These are phyloP conservation scores for Drosophila leonis DNA, from an alignment of 2,888 invertebrate species.

Conservation along the genomic window DNA sequence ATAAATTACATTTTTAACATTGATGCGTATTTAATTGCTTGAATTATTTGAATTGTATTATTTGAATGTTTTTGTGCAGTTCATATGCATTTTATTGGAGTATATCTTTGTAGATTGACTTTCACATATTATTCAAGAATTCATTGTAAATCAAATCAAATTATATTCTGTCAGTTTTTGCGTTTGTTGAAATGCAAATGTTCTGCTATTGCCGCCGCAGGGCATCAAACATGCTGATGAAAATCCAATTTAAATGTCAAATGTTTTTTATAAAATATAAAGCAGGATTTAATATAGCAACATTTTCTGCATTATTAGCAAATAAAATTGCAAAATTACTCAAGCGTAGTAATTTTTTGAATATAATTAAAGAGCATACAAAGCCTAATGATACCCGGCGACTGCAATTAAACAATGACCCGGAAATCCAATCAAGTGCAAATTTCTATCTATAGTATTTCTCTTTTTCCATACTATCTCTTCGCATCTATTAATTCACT, in stretches of 20 bases:
- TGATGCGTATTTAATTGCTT: slow-evolving; percentile 52
- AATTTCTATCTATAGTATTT: slow-evolving; percentile 3
- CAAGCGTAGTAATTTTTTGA: neutral
- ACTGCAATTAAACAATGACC: slow-evolving; percentile 7
- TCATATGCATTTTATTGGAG: neutral
- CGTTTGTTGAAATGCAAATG: neutral
- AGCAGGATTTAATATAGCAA: too few species aligned
- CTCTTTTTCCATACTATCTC: neutral
- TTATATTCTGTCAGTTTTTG: neutral
- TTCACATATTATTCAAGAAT: slow-evolving; percentile 1
- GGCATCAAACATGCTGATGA: neutral
- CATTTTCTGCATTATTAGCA: neutral
- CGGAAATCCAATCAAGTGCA: slow-evolving; percentile 33
- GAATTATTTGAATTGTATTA: slow-evolving; percentile 30
- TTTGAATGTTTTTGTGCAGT: neutral
- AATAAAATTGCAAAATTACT: slow-evolving; percentile 5
- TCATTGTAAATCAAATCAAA: neutral
- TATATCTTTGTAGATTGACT: neutral
- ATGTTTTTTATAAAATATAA: slow-evolving; percentile 6
- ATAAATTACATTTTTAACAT: slow-evolving; percentile 41
- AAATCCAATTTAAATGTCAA: slow-evolving; percentile 8
- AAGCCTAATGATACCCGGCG: neutral
- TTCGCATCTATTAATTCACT: slow-evolving; percentile 27
- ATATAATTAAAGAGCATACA: slow-evolving; percentile 18
- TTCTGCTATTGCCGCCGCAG: neutral